A percentile compares a stretch with the other conserved stretches of the same genome.
Conservation (phyloP, 2,113 vertebrate genomes). For the Eurypyga helias region DNA sequence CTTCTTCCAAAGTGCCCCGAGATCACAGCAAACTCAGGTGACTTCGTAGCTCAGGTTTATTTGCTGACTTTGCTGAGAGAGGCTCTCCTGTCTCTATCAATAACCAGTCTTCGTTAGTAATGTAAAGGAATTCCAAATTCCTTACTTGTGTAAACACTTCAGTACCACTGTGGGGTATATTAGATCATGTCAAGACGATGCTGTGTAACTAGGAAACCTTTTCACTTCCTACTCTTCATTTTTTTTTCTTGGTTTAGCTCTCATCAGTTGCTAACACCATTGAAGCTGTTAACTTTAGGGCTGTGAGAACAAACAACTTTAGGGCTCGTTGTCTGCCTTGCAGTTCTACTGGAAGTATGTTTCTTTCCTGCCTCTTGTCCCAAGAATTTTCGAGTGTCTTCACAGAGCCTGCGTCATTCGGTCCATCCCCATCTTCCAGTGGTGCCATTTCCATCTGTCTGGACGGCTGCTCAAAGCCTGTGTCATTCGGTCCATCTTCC, state of each 20-base stretch:
- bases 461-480: not conserved
- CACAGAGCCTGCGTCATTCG: too few species aligned
- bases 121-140: not conserved
- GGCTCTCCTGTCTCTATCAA: not conserved
- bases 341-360: not conserved
- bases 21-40: not conserved
- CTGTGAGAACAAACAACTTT: not conserved
- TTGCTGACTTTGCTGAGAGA: not conserved
- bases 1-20: not conserved
- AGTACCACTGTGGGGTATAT: not conserved
- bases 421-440: too few species aligned
- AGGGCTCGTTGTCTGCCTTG: too few species aligned
- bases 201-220: not conserved
- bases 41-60: not conserved
- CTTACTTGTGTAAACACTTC: not conserved
- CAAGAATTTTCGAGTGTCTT: too few species aligned
- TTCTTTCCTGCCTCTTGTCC: not conserved
- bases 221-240: too few species aligned
- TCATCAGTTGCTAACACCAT: not conserved
- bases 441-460: not conserved
- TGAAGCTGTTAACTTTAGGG: not conserved
- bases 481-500: not conserved
- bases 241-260: too few species aligned
- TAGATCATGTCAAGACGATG: not conserved
- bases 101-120: not conserved